These are phyloP conservation scores for Pipistrellus pipistrellus DNA, from an alignment of 2,797 vertebrate species.

Conservation along the genomic window DNA sequence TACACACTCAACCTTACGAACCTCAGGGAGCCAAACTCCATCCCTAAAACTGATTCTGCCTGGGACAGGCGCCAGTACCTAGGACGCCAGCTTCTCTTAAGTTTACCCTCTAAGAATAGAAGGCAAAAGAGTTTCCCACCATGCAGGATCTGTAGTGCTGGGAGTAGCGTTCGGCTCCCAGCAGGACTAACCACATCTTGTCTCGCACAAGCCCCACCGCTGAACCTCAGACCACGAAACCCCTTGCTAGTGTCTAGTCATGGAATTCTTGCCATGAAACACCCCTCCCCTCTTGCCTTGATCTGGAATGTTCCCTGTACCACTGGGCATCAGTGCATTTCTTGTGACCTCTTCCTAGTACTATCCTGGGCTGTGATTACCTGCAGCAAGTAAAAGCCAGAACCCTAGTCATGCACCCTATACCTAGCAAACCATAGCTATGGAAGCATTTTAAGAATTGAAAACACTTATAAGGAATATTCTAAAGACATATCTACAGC, in stretches of 20 bases:
- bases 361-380: not conserved
- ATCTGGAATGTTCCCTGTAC: not conserved
- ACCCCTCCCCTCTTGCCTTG: not conserved
- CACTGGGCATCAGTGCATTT: not conserved
- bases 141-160: not conserved
- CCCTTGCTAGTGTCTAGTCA: not conserved
- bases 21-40: not conserved
- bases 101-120: not conserved
- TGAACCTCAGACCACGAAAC: not conserved
- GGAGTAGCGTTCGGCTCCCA: not conserved
- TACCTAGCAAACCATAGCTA: not conserved
- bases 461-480: not conserved
- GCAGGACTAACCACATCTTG: not conserved
- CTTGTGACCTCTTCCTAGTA: not conserved
- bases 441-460: not conserved
- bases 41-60: not conserved
- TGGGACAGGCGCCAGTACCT: not conserved
- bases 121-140: not conserved
- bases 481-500: not conserved
- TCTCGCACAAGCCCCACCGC: not conserved
- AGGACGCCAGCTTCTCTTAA: not conserved
- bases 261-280: not conserved
- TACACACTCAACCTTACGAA: accelerated
- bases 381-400: not conserved
- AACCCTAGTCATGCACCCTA: not conserved